Percentiles rank a stretch among this genome's conserved stretches.
Conservation (phyloP, 2,113 vertebrate genomes). For the Seriola aureovittata region DNA sequence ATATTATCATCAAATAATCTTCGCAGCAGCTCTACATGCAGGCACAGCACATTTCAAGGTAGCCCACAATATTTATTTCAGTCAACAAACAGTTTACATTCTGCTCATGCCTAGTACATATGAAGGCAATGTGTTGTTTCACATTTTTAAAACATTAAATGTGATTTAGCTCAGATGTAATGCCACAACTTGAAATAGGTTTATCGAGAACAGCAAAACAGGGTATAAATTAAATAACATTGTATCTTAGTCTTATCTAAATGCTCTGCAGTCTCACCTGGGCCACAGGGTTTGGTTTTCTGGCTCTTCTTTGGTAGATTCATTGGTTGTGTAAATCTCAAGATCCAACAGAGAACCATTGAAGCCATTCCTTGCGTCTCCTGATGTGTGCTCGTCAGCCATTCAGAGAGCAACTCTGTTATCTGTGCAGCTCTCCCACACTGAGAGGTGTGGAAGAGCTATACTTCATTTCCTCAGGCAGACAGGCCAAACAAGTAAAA, state of each 20-base stretch:
- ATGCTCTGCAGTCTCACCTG: conserved; percentile 63
- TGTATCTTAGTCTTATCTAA: not conserved
- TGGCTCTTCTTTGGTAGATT: not conserved
- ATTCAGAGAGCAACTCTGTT: conserved; percentile 37
- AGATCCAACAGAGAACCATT: not conserved
- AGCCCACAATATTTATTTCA: no score
- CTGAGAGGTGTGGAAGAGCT: not conserved
- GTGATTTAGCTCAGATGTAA: not conserved
- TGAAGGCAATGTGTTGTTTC: not conserved
- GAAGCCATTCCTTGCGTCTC: not conserved
- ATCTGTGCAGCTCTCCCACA: not conserved
- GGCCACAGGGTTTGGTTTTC: conserved; percentile 64
- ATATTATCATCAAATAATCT: no score
- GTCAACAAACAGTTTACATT: not conserved
- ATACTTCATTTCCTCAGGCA: not conserved
- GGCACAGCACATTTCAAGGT: not conserved
- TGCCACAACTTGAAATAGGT: not conserved
- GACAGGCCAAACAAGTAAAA: conserved; percentile 54
- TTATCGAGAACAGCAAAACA: not conserved
- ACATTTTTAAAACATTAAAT: not conserved
- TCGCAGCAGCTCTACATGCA: not conserved
- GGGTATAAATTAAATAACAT: no score
- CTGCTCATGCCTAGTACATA: no score
- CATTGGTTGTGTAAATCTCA: not conserved
- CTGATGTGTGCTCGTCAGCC: conserved; percentile 40